These are phyloP conservation scores for Euphydryas editha DNA, from an alignment of 2,888 invertebrate species.

Conservation along the genomic window DNA sequence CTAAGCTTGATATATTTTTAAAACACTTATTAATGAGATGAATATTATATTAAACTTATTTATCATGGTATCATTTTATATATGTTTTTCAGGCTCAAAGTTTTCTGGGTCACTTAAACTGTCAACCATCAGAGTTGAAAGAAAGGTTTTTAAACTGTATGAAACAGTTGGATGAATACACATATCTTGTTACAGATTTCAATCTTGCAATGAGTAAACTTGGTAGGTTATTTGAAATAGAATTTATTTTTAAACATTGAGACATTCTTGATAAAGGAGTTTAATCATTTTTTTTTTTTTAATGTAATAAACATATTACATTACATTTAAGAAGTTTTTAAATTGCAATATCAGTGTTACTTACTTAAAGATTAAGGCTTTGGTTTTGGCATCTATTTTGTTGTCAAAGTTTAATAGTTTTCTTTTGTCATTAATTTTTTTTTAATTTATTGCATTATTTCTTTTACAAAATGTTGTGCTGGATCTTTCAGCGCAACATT, in stretches of 20 bases:
- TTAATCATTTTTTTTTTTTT: not conserved
- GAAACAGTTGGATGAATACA: constrained; percentile 73
- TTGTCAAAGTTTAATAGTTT: no score
- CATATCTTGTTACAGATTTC: constrained; percentile 72
- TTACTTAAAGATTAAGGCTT: no score
- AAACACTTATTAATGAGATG: not conserved
- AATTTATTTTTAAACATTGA: not conserved
- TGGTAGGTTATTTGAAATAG: constrained; percentile 52
- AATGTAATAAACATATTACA: no score
- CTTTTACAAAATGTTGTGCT: no score
- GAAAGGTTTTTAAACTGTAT: constrained; percentile 67
- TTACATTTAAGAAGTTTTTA: no score
- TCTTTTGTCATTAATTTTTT: no score
- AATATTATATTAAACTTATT: not conserved
- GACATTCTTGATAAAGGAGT: no score
- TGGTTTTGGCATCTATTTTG: no score
- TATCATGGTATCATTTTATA: not conserved
- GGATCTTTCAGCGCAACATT: no score
- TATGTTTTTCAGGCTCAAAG: constrained; percentile 58
- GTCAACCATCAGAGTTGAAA: constrained; percentile 68
- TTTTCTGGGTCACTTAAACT: constrained; percentile 66
- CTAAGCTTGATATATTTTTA: not conserved
- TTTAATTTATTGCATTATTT: no score
- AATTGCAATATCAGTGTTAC: no score
- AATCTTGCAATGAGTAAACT: constrained; percentile 64